These are phyloP conservation scores for Spondyliosoma cantharus DNA, from an alignment of 2,797 vertebrate genomes.

Conservation along the genomic window DNA sequence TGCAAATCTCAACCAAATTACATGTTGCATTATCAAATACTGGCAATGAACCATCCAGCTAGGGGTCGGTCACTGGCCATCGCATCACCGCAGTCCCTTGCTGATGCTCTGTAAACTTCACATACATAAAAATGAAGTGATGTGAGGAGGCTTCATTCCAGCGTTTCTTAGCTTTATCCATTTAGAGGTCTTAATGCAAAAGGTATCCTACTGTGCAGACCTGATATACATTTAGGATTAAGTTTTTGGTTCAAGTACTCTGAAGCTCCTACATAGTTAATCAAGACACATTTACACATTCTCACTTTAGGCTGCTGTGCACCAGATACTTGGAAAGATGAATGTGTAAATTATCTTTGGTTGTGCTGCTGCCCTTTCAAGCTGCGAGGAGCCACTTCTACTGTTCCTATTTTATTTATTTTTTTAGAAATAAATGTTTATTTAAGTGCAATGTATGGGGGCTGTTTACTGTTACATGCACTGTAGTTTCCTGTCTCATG, in stretches of 20 bases:
- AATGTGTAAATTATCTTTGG: slow-evolving; percentile 21
- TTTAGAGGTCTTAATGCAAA: slow-evolving; percentile 1
- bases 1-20: slow-evolving; percentile 5
- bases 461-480: slow-evolving; percentile 26
- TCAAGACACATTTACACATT: background rate
- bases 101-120: slow-evolving; percentile 26
- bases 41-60: slow-evolving; percentile 1
- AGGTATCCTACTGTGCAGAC: background rate
- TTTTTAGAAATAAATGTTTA: slow-evolving; percentile 26
- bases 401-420: slow-evolving; percentile 27
- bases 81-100: slow-evolving; percentile 16
- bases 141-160: background rate
- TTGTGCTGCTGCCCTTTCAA: slow-evolving; percentile 36
- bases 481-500: slow-evolving; percentile 19
- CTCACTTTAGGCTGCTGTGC: slow-evolving; percentile 27
- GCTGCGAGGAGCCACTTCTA: slow-evolving; percentile 19
- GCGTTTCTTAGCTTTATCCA: slow-evolving; percentile 4
- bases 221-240: slow-evolving; percentile 1
- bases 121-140: slow-evolving; percentile 1
- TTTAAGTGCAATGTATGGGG: slow-evolving; percentile 13
- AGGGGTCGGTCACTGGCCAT: background rate
- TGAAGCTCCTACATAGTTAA: background rate
- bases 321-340: slow-evolving; percentile 18
- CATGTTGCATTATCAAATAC: slow-evolving; percentile 3
- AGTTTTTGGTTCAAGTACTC: slow-evolving; percentile 13